Percentiles rank a stretch among this genome's conserved stretches.
phyloP scores from a whole-genome alignment of 1,140 invertebrate species.

The Drosophila obscura region DNA sequence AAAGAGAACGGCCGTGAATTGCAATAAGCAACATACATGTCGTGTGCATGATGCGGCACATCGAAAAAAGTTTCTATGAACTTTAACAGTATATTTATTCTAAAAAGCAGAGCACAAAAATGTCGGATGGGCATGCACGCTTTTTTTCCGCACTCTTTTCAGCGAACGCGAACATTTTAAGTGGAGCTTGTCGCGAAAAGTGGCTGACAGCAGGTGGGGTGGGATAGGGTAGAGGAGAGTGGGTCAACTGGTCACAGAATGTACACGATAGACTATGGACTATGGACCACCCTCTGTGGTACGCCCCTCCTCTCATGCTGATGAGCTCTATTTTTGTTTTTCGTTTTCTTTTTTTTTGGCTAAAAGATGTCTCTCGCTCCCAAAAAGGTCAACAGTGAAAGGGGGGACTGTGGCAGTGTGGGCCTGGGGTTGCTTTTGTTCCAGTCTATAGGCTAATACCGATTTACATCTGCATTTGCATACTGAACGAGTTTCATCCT shows the following conservation, averaged over 20 bases:
- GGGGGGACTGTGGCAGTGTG: not conserved
- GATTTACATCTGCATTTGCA: constrained; percentile 55
- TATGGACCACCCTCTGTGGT: not conserved
- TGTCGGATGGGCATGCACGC: too few species aligned
- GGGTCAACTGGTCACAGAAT: constrained; percentile 17
- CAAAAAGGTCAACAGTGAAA: constrained; percentile 48
- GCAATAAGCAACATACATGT: too few species aligned
- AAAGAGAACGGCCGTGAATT: constrained; percentile 2
- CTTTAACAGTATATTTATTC: too few species aligned
- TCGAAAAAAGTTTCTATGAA: too few species aligned
- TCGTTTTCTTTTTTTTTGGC: not conserved
- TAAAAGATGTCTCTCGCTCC: constrained; percentile 11
- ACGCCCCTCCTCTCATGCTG: not conserved
- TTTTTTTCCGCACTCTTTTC: not conserved
- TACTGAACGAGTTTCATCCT: constrained; percentile 39
- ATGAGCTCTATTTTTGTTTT: constrained; percentile 44
- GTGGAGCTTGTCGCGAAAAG: too few species aligned
- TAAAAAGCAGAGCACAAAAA: too few species aligned
- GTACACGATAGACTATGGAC: not conserved
- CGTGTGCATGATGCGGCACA: too few species aligned
- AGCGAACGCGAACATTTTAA: too few species aligned
- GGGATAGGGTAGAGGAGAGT: constrained; percentile 1
- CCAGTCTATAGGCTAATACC: constrained; percentile 16
- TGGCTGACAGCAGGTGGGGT: too few species aligned
- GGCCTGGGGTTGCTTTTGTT: not conserved